Base-by-base conservation (phyloP, 2,113 vertebrate genomes). In the Paralichthys olivaceus region DNA sequence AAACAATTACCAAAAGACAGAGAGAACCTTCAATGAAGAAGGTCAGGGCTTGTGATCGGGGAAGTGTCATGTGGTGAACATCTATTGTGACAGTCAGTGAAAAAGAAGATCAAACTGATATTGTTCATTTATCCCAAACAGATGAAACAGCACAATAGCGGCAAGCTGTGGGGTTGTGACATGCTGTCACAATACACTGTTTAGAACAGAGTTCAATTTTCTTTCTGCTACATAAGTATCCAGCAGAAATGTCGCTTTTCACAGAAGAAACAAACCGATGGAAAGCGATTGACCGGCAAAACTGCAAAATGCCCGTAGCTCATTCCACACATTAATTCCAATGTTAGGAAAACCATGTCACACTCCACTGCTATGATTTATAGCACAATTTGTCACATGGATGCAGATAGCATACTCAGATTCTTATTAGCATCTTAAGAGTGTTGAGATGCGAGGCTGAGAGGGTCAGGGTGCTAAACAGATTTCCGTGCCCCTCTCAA, bases 1-100 rank as follows among this genome's bases (percentile, higher is more conserved):
- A 91, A 92, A 91, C 83, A 93, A 92, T 92, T 82, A 93, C 79
- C 62, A 73, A 85, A 82, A 91, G 86, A 89, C 88, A 91, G 84
- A 88, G 83, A 84, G 68, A 79, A 60, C 59, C 81, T 81, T 83
- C 56, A 80, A 81, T 75, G 76, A 76, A 82, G 79, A 90, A 92
- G 91, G 91, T 90, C 85, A 88, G 60, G 76, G 53, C 66, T 81
- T 47, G 58, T 73, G 77, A 90, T 83, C 25, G 29, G 14, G 72
- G 75, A 77, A n/a, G 87, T 84, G 89, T 77, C 90, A 71, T 53
- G 59, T 17, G 61, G 73, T 14, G 69, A 59, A 49, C 77, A n/a
- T 87, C 78, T 61, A 69, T 77, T 74, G 78, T 84, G 83, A 86
- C 85, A 86, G 89, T 68, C 68, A 29, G 82, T 64, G 45, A 85